Percentiles rank a stretch among this genome's conserved stretches.
phyloP scores from a whole-genome alignment of 2,797 vertebrate genomes.

The Sternarchorhynchus goeldii region DNA sequence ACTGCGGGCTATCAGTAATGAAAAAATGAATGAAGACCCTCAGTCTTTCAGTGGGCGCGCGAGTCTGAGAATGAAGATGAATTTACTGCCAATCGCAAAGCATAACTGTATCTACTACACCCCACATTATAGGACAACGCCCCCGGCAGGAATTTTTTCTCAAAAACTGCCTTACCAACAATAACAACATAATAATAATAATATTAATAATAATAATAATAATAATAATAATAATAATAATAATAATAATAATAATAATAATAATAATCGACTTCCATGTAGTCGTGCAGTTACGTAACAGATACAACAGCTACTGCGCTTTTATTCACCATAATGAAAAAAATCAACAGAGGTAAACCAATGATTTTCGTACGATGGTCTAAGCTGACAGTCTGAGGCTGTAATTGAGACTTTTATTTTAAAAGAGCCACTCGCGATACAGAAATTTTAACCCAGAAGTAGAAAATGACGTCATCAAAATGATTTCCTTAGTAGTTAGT shows the following conservation, averaged over 20 bases:
- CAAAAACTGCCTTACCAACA: too few species aligned
- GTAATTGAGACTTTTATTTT: too few species aligned
- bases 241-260: conserved; percentile 11
- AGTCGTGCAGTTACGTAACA: not conserved
- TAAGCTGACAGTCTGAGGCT: too few species aligned
- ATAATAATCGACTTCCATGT: not conserved
- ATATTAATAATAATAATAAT: conserved; percentile 23
- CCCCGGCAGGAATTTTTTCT: conserved; percentile 1
- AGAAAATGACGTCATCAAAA: too few species aligned
- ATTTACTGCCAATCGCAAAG: conserved; percentile 38
- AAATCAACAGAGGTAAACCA: too few species aligned
- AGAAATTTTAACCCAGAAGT: too few species aligned
- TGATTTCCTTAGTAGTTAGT: too few species aligned
- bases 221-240: conserved; percentile 9
- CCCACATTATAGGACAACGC: conserved; percentile 32
- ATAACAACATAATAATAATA: not conserved
- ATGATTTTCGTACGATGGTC: too few species aligned
- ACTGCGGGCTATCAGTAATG: conserved; percentile 3
- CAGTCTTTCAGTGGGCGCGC: conserved; percentile 25
- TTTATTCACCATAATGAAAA: too few species aligned
- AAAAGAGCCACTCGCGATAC: too few species aligned
- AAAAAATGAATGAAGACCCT: conserved; percentile 15
- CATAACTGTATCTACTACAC: conserved; percentile 34
- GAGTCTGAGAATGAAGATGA: conserved; percentile 36
- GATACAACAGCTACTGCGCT: too few species aligned